Percentiles rank a stretch among this genome's conserved stretches.
These are phyloP conservation scores for Schizopygopsis malacanthus DNA, from an alignment of 2,797 vertebrate species.

Conservation along the genomic window DNA sequence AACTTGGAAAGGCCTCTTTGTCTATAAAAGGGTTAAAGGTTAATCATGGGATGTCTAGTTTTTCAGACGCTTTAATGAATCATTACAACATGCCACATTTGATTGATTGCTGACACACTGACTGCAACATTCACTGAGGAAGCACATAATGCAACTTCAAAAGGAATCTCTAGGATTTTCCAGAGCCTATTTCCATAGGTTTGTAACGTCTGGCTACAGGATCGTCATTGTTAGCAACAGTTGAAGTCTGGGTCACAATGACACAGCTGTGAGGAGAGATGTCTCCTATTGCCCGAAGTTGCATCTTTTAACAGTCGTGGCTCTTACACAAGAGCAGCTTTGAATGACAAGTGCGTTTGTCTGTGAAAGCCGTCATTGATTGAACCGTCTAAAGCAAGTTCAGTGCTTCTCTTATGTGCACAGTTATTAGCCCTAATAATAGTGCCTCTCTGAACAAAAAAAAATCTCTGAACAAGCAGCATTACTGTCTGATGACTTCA, in stretches of 20 bases:
- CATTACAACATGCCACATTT: slow-evolving; percentile 14
- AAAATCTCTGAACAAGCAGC: slow-evolving; percentile 53
- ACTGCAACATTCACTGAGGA: slow-evolving; percentile 66
- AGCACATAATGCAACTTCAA: slow-evolving; percentile 54
- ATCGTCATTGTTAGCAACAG: slow-evolving; percentile 55
- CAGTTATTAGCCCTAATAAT: slow-evolving; percentile 45
- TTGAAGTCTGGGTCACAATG: slow-evolving; percentile 63
- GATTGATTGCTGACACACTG: slow-evolving; percentile 2
- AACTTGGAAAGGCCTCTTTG: slow-evolving; percentile 72
- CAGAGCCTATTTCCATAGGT: slow-evolving; percentile 44
- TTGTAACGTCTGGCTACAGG: slow-evolving; percentile 39
- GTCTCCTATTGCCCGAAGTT: slow-evolving; percentile 37
- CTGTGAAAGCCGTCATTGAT: slow-evolving; percentile 61
- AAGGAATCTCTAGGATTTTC: slow-evolving; percentile 47
- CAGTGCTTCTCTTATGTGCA: slow-evolving; percentile 48
- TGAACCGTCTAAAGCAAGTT: slow-evolving; percentile 47
- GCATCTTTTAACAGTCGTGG: slow-evolving; percentile 34
- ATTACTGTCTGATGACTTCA: slow-evolving; percentile 47
- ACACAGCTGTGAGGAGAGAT: slow-evolving; percentile 56
- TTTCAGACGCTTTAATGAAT: background rate
- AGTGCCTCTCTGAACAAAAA: slow-evolving; percentile 36
- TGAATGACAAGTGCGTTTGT: slow-evolving; percentile 49
- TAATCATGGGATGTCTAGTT: background rate
- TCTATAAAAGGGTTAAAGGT: slow-evolving; percentile 32
- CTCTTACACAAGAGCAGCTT: slow-evolving; percentile 56